Percentiles rank a stretch among this genome's conserved stretches.
Conservation (phyloP, 1,140 invertebrate species). For the Temnothorax nylanderi region DNA sequence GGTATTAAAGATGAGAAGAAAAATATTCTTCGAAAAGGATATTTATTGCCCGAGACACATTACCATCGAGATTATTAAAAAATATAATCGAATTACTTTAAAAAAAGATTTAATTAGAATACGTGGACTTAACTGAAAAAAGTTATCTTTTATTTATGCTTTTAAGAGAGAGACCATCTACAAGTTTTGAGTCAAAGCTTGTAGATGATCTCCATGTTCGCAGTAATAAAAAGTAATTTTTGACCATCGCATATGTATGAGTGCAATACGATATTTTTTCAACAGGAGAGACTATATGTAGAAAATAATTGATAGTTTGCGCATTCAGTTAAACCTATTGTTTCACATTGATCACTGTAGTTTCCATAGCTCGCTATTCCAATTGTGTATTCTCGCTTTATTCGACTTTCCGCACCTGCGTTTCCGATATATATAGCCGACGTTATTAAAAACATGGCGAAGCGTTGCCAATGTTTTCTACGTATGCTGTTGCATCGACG, state of each 20-base stretch:
- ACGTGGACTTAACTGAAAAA: background rate
- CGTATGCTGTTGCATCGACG: background rate
- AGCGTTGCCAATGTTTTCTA: slow-evolving; percentile 32
- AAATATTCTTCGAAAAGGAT: background rate
- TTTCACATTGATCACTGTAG: slow-evolving; percentile 33
- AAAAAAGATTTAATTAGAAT: background rate
- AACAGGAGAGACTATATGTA: background rate
- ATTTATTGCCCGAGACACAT: background rate
- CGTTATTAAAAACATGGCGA: slow-evolving; percentile 56
- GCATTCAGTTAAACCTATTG: slow-evolving; percentile 44
- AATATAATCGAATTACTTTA: background rate
- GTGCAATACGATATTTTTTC: slow-evolving; percentile 11
- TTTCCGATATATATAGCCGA: slow-evolving; percentile 30
- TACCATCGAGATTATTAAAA: background rate
- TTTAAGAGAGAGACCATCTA: background rate
- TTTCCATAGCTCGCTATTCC: slow-evolving; percentile 33
- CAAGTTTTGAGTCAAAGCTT: background rate
- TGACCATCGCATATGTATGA: background rate
- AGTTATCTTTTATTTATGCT: background rate
- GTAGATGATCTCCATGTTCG: background rate
- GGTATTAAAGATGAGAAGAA: background rate
- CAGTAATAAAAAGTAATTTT: background rate
- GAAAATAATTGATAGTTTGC: slow-evolving; percentile 37
- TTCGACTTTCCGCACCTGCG: slow-evolving; percentile 52
- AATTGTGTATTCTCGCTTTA: slow-evolving; percentile 35